Evolutionary conservation across 2,113 vertebrate genomes (phyloP).

Genomic region (Oostethus manadensis): DNA sequence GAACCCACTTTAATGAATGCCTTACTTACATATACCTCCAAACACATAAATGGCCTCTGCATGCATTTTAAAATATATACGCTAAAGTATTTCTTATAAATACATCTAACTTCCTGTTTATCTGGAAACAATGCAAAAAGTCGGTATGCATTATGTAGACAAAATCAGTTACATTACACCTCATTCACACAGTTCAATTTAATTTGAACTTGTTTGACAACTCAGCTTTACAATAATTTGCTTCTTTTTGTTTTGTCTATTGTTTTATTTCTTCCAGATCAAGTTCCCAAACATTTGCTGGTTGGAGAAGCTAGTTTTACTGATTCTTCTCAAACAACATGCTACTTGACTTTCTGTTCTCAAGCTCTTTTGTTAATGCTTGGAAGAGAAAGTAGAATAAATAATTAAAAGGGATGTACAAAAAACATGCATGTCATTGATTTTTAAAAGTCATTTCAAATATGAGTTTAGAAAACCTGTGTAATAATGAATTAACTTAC

Average conservation of each 20-base stretch:
- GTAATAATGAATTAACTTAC: no score
- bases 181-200: background rate
- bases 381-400: background rate
- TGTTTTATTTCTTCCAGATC: constrained; percentile 59
- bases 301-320: constrained; percentile 72
- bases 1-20: no score
- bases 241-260: constrained; percentile 29
- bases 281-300: constrained; percentile 60
- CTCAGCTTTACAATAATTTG: constrained; percentile 14
- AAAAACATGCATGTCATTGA: background rate
- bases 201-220: background rate
- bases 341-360: constrained; percentile 35
- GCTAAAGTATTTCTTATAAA: no score
- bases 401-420: background rate
- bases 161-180: no score
- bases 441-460: background rate
- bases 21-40: no score
- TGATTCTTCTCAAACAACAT: constrained; percentile 16
- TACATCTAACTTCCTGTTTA: no score
- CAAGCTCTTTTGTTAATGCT: constrained; percentile 13
- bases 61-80: no score
- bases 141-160: no score
- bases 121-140: no score
- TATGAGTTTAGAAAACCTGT: no score
- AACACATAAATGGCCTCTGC: no score